A percentile compares a stretch with the other conserved stretches of the same genome.
phyloP scores from a whole-genome alignment of 2,797 vertebrate genomes.

The Sebastes cheni region DNA sequence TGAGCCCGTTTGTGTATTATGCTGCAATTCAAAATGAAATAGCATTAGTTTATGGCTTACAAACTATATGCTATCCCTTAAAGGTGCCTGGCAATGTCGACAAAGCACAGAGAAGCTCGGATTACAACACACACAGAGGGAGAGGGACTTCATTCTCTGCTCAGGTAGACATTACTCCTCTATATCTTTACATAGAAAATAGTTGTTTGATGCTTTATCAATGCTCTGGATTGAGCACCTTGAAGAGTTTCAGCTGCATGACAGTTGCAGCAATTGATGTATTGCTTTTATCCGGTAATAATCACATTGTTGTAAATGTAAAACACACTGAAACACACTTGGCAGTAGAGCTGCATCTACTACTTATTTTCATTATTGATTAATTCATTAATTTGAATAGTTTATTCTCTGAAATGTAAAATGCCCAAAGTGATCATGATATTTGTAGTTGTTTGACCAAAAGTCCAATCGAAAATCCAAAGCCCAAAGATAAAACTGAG shows the following conservation, averaged over 20 bases:
- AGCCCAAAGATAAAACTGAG: not conserved
- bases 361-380: not conserved
- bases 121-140: too few relatives aligned
- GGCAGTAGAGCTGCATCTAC: not conserved
- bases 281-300: not conserved
- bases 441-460: not conserved
- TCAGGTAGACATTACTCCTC: not conserved
- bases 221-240: not conserved
- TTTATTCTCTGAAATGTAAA: not conserved
- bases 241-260: not conserved
- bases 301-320: not conserved
- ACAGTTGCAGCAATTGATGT: not conserved
- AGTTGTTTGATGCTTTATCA: not conserved
- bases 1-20: not conserved
- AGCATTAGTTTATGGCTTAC: not conserved
- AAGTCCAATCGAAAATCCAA: not conserved
- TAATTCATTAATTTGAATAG: not conserved
- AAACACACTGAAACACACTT: not conserved
- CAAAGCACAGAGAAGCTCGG: not conserved
- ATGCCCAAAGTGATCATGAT: not conserved
- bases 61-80: not conserved
- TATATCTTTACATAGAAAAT: not conserved
- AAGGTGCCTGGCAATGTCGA: not conserved
- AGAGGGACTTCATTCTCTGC: not conserved
- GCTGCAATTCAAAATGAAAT: not conserved